Evolutionary conservation across 2,113 vertebrate species (phyloP).

Genomic region (Condylura cristata): DNA sequence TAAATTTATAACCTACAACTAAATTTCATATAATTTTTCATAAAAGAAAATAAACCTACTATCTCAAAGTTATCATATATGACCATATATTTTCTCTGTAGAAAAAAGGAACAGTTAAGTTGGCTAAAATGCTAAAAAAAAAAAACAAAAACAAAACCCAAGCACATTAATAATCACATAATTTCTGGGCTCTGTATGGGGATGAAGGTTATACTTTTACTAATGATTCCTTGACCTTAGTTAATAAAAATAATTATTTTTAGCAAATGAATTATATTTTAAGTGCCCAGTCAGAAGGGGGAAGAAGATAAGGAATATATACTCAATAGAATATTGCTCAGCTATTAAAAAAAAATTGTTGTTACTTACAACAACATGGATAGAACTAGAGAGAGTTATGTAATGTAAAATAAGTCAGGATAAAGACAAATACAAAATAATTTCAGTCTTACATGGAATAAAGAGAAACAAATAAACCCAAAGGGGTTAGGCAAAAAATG

Average conservation of each 20-base stretch:
- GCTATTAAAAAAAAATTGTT: too few relatives aligned
- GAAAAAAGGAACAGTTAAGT: background rate
- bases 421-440: too few relatives aligned
- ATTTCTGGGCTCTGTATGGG: background rate
- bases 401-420: too few relatives aligned
- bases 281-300: background rate
- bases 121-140: conserved; percentile 6
- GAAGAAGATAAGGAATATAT: too few relatives aligned
- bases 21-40: conserved; percentile 15
- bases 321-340: too few relatives aligned
- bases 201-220: background rate
- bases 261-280: background rate
- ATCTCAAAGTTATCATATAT: conserved; percentile 28
- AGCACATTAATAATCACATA: background rate
- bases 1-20: conserved; percentile 44
- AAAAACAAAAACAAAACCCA: background rate
- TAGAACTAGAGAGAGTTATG: too few relatives aligned
- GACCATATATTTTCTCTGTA: background rate
- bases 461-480: too few relatives aligned
- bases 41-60: background rate
- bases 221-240: background rate
- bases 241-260: background rate
- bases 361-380: too few relatives aligned
- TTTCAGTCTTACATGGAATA: too few relatives aligned
- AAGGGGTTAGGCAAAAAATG: too few relatives aligned